A percentile compares a stretch with the other conserved stretches of the same genome.
Conservation (phyloP, 2,888 invertebrate genomes). For the Crossocerus cetratus region DNA sequence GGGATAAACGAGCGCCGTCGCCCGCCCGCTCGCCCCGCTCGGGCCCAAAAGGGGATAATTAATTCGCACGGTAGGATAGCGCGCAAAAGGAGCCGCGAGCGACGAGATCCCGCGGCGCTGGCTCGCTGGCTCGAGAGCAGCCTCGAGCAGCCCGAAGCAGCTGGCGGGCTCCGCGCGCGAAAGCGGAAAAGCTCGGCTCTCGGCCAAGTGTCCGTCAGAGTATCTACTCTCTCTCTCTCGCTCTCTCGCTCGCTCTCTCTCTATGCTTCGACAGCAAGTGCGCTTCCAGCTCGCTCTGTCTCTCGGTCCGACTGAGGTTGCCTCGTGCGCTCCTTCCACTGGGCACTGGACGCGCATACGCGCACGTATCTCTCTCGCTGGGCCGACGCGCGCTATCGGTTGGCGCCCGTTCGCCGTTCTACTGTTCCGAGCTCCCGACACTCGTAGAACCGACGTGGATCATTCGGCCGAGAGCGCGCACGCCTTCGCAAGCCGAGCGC, state of each 20-base stretch:
- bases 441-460: too few species aligned
- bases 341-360: too few species aligned
- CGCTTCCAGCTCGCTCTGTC: neutral
- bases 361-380: too few species aligned
- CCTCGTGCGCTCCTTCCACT: too few species aligned
- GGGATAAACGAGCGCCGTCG: neutral
- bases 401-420: too few species aligned
- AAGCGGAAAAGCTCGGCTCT: neutral
- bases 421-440: too few species aligned
- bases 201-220: too few species aligned
- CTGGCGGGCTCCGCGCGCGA: neutral
- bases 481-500: neutral
- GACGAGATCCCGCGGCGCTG: neutral
- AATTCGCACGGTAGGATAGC: slow-evolving; percentile 3
- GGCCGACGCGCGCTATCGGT: too few species aligned
- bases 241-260: neutral
- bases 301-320: neutral
- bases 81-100: neutral
- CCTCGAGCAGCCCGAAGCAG: neutral
- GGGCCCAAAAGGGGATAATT: neutral
- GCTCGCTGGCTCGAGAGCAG: neutral
- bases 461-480: neutral
- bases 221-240: neutral
- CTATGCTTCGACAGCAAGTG: neutral
- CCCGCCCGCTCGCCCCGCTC: too few species aligned